Base-by-base conservation (phyloP, 2,888 invertebrate species). In the Abrostola tripartita region DNA sequence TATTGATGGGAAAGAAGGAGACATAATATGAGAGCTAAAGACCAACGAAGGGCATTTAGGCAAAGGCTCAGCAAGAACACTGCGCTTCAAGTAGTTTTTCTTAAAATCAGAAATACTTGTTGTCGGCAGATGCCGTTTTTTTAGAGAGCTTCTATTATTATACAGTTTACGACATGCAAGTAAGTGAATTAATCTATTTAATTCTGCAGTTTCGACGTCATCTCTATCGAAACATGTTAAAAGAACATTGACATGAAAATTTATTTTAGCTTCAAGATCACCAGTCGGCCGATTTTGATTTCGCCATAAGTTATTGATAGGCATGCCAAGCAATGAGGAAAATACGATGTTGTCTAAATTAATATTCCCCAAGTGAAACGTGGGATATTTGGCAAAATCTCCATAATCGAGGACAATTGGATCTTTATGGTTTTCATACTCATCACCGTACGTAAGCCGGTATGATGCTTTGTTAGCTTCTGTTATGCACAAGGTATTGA, bases 121-220 rank as follows among this genome's bases (percentile, higher is more conserved):
- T 4, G 85, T 57, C 9, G 77, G 75, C 6, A 90, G 62, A 63
- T 90, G 90, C 5, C 62, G 64, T 56, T 89, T 90, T 75, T 88
- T 91, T 36, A 92, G 78, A 1, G 92, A 92, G 78, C 93, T 92
- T 76, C 93, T 88, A 68, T 93, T 92, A 65, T 90, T 91, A 66
- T 86, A 94, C 35, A 94, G 75, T 75, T 93, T 94, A 37, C 92
- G 88, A 70, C 89, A 93, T 50, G 91, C 87, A 57, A 94, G 80
- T 68, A 94, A 88, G 81, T 93, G 88, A 38, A 94, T 73, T 41
- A 94, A 75, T 72, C 93, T 87, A 57, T 85, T 85, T 35, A 94
- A 76, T 72, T 93, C 92, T 9, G 88, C 79, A 7, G 88, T 90
- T 84, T 93, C 92, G 36, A 94, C 80, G 44, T 93, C 91, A 38